Conservation (phyloP, 2,888 invertebrate species). For the Nomada fucata region DNA sequence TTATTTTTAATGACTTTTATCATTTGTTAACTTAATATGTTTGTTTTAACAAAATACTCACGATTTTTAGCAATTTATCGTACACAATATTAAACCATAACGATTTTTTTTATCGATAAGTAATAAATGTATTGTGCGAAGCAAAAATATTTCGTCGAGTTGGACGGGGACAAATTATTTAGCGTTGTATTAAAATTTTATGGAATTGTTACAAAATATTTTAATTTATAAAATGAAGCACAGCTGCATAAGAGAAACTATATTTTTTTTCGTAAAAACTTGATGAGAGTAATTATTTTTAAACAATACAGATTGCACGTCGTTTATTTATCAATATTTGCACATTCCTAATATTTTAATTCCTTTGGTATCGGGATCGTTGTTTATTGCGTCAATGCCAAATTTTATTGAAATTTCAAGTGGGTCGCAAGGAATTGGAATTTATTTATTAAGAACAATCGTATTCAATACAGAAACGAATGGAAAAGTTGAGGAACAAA, state of each 20-base stretch:
- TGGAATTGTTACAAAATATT: slow-evolving; percentile 14
- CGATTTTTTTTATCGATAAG: not conserved
- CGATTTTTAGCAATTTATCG: not conserved
- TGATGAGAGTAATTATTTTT: not conserved
- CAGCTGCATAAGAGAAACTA: slow-evolving; percentile 16
- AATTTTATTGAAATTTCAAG: slow-evolving; percentile 6
- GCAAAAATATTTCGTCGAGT: slow-evolving; percentile 21
- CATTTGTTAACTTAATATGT: slow-evolving; percentile 15
- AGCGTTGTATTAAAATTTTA: slow-evolving; percentile 14
- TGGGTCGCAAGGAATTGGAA: slow-evolving; percentile 49
- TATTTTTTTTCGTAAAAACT: not conserved
- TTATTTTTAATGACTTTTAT: slow-evolving; percentile 10
- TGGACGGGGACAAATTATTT: not conserved
- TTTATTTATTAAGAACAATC: slow-evolving; percentile 23
- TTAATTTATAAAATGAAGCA: slow-evolving; percentile 24
- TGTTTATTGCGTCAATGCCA: slow-evolving; percentile 1
- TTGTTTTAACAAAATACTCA: slow-evolving; percentile 10
- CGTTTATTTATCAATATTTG: slow-evolving; percentile 15
- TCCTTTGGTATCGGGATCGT: not conserved
- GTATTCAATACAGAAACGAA: slow-evolving; percentile 25
- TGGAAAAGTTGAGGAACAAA: not conserved
- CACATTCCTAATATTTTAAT: slow-evolving; percentile 18
- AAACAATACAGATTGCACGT: slow-evolving; percentile 16
- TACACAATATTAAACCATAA: slow-evolving; percentile 1
- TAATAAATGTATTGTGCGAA: slow-evolving; percentile 16